A percentile compares a stretch with the other conserved stretches of the same genome.
phyloP scores from a whole-genome alignment of 2,113 vertebrate species.

The Pseudonaja textilis region DNA sequence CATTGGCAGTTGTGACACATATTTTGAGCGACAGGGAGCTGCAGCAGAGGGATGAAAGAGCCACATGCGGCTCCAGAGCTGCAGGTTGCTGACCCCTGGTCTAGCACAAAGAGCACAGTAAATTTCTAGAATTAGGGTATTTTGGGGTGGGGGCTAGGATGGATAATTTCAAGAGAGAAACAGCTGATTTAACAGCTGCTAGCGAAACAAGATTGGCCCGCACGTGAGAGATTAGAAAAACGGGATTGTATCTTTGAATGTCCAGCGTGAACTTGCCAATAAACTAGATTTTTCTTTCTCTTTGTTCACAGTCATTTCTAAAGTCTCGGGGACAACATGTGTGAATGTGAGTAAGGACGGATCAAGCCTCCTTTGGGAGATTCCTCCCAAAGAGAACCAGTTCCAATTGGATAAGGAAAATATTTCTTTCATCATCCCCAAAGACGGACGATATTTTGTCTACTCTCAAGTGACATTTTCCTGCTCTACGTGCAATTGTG shows the following conservation, averaged over 20 bases:
- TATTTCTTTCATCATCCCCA: neutral
- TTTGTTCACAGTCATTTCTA: neutral
- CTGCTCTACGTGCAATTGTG: neutral
- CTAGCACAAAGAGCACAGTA: neutral
- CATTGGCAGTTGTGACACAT: too few relatives aligned
- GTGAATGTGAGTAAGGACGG: accelerated
- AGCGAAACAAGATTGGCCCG: too few relatives aligned
- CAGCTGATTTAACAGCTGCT: too few relatives aligned
- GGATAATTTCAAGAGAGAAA: neutral
- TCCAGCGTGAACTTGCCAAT: neutral
- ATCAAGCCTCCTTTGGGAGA: neutral
- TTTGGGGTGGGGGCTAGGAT: too few relatives aligned
- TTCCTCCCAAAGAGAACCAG: accelerated
- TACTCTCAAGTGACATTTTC: neutral
- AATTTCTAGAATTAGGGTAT: neutral
- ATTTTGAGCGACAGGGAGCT: too few relatives aligned
- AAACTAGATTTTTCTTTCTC: neutral
- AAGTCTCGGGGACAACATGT: neutral
- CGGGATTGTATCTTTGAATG: too few relatives aligned
- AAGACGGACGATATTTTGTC: neutral
- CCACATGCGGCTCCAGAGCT: too few relatives aligned
- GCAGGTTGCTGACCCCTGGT: too few relatives aligned
- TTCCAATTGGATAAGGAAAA: neutral
- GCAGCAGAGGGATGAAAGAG: too few relatives aligned
- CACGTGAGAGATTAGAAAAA: too few relatives aligned